Conservation (phyloP, 2,113 vertebrate genomes). For the Furnarius figulus region DNA sequence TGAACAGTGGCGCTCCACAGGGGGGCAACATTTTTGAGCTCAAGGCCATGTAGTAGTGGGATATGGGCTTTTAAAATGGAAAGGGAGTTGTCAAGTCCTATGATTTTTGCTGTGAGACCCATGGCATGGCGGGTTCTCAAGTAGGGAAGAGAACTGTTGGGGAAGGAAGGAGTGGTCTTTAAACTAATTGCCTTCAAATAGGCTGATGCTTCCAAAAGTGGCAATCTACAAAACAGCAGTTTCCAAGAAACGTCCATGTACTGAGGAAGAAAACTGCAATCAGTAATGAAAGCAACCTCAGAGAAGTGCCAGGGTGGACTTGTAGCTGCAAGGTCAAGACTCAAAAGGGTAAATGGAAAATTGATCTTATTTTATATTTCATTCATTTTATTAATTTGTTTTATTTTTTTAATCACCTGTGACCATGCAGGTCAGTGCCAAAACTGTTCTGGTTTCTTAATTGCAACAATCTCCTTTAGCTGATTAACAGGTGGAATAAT, state of each 20-base stretch:
- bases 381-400: neutral
- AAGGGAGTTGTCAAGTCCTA: neutral
- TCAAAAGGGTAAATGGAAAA: neutral
- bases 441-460: neutral
- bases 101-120: neutral
- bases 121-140: neutral
- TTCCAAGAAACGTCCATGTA: neutral
- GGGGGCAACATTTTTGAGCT: conserved; percentile 21
- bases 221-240: neutral
- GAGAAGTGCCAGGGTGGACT: neutral
- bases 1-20: conserved; percentile 9
- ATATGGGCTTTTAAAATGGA: conserved; percentile 19
- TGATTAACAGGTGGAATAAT: neutral
- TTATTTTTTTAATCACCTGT: neutral
- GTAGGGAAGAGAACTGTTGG: neutral
- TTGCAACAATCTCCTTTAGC: neutral
- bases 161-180: conserved; percentile 8
- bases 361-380: neutral
- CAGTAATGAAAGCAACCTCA: neutral
- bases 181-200: neutral
- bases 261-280: neutral
- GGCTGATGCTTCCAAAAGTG: neutral
- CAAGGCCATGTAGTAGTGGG: neutral
- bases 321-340: neutral
- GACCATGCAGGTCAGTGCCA: neutral